These are phyloP conservation scores for Channa maculata DNA, from an alignment of 2,113 vertebrate genomes.

Conservation along the genomic window DNA sequence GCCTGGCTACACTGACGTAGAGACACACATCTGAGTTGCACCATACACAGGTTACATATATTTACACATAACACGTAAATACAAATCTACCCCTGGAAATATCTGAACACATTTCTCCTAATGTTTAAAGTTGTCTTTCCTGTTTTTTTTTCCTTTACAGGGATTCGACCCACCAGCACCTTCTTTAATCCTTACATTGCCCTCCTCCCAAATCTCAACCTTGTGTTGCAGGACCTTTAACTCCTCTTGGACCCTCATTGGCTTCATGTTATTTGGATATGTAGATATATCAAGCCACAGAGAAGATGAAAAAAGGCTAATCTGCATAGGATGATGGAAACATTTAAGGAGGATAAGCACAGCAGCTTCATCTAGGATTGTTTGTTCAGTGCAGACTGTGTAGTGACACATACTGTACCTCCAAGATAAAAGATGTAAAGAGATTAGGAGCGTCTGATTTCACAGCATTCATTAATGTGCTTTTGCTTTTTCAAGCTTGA, in stretches of 20 bases:
- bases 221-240: constrained; percentile 47
- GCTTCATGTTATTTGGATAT: constrained; percentile 38
- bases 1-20: constrained; percentile 89
- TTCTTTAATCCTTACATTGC: constrained; percentile 52
- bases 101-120: constrained; percentile 2
- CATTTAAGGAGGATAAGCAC: constrained; percentile 50
- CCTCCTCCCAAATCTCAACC: constrained; percentile 34
- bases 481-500: constrained; percentile 26
- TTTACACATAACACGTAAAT: not conserved
- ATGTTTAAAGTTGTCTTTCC: not conserved
- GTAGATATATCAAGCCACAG: constrained; percentile 41
- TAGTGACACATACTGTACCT: constrained; percentile 36
- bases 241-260: constrained; percentile 37
- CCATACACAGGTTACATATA: constrained; percentile 61
- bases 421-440: constrained; percentile 46
- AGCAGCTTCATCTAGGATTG: constrained; percentile 35
- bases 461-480: constrained; percentile 9
- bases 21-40: constrained; percentile 88
- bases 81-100: not conserved
- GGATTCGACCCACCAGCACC: constrained; percentile 78
- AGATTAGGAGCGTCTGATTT: constrained; percentile 33
- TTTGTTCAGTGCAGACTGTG: constrained; percentile 27
- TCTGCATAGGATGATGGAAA: constrained; percentile 29
- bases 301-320: constrained; percentile 34
- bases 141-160: constrained; percentile 37